Evolutionary conservation across 2,113 vertebrate genomes (phyloP).

Genomic region (Pseudorhombus dupliciocellatus): DNA sequence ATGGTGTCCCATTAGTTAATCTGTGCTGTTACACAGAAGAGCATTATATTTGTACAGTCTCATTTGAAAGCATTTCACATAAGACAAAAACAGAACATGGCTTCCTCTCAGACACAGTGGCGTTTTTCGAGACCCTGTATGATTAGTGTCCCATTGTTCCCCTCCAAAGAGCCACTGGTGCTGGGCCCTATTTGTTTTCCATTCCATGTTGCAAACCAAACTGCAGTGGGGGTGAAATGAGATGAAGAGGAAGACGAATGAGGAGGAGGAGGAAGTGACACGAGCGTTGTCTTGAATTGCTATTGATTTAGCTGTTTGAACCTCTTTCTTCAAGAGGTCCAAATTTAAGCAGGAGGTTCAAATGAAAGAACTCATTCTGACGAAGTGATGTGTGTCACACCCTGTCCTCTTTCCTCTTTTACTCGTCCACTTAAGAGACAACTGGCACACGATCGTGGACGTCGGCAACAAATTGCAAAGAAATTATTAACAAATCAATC

Average conservation of each 20-base stretch:
- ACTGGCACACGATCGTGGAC: constrained; percentile 4
- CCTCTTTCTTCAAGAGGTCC: constrained; percentile 65
- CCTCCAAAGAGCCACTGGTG: constrained; percentile 60
- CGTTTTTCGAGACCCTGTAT: constrained; percentile 51
- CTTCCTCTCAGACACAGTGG: not conserved
- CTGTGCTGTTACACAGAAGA: not conserved
- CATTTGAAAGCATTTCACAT: not conserved
- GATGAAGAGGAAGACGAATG: constrained; percentile 61
- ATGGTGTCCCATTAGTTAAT: too few relatives aligned
- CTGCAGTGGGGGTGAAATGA: constrained; percentile 50
- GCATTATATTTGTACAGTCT: too few relatives aligned
- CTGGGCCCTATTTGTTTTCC: constrained; percentile 59
- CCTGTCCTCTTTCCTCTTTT: constrained; percentile 25
- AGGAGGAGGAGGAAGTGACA: constrained; percentile 65
- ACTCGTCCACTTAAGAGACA: constrained; percentile 27
- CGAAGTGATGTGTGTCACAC: constrained; percentile 38
- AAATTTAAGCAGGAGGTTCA: constrained; percentile 58
- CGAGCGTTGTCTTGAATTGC: constrained; percentile 71
- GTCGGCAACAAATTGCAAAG: not conserved
- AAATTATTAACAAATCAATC: not conserved
- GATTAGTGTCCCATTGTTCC: constrained; percentile 54
- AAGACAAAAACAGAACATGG: too few relatives aligned
- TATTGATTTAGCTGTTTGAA: constrained; percentile 76
- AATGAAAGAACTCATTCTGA: constrained; percentile 24
- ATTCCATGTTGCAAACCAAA: constrained; percentile 64